Percentiles rank a stretch among this genome's conserved stretches.
Evolutionary conservation across 2,888 invertebrate species (phyloP).

Genomic region (Sthenelais limicola): DNA sequence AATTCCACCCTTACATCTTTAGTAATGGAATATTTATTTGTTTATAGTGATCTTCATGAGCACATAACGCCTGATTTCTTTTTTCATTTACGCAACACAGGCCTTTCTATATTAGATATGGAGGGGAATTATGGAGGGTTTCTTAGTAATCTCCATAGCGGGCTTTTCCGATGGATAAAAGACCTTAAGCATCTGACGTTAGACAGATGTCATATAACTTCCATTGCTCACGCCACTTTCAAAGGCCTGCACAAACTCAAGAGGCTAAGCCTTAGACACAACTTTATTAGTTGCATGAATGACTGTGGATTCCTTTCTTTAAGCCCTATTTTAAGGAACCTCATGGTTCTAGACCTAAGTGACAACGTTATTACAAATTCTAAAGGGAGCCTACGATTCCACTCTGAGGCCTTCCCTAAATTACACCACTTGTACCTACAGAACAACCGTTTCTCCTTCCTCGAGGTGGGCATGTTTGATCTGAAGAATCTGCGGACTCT

Average conservation of each 20-base stretch:
- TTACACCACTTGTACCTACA: conserved; percentile 31
- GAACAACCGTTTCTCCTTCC: conserved; percentile 49
- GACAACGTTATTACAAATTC: conserved; percentile 34
- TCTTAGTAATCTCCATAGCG: conserved; percentile 20
- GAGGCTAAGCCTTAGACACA: conserved; percentile 32
- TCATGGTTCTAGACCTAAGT: conserved; percentile 27
- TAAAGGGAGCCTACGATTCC: conserved; percentile 2
- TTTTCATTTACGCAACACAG: not conserved
- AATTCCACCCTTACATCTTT: conserved; percentile 9
- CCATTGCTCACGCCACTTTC: conserved; percentile 12
- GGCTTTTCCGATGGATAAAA: conserved; percentile 18
- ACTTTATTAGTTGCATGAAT: conserved; percentile 35
- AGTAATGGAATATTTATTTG: conserved; percentile 23
- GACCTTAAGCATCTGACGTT: conserved; percentile 22
- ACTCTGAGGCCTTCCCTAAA: conserved; percentile 9
- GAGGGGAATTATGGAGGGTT: conserved; percentile 38
- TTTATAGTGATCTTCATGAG: conserved; percentile 10
- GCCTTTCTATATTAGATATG: conserved; percentile 22
- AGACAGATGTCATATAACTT: conserved; percentile 30
- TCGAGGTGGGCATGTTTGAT: conserved; percentile 61
- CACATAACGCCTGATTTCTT: conserved; percentile 31
- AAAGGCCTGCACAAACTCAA: conserved; percentile 41
- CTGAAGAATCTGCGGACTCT: conserved; percentile 79
- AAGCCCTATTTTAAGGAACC: conserved; percentile 5
- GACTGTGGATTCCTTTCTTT: conserved; percentile 31